Evolutionary conservation across 2,888 invertebrate genomes (phyloP).

Genomic region (Chrysomela aeneicollis): DNA sequence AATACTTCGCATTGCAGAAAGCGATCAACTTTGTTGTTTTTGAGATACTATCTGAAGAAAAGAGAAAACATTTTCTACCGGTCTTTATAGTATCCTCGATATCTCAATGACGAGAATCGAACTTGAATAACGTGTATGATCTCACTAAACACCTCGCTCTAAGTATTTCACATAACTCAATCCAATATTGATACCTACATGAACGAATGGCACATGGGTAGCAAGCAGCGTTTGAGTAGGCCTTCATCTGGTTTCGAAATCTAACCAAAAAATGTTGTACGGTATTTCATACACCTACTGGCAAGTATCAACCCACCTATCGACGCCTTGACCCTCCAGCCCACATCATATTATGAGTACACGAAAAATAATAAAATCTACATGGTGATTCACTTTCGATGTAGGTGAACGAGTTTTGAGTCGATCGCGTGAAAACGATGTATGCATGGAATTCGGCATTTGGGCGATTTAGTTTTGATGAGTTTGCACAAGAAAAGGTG

Average conservation of each 20-base stretch:
- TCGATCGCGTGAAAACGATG: not conserved
- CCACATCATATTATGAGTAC: not conserved
- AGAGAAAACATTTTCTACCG: too few species aligned
- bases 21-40: too few species aligned
- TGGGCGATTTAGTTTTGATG: too few species aligned
- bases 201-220: not conserved
- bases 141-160: not conserved
- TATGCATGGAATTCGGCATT: too few species aligned
- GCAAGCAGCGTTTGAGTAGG: constrained; percentile 1
- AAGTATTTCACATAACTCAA: not conserved
- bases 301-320: constrained; percentile 1
- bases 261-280: constrained; percentile 2
- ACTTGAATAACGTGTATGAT: not conserved
- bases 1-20: too few species aligned
- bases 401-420: not conserved
- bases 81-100: too few species aligned
- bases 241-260: not conserved
- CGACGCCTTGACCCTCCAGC: not conserved
- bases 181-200: not conserved
- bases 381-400: not conserved
- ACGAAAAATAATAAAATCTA: not conserved
- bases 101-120: too few species aligned
- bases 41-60: too few species aligned
- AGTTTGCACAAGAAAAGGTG: too few species aligned
- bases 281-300: constrained; percentile 2